Percentiles rank a stretch among this genome's conserved stretches.
These are phyloP conservation scores for Sus scrofa DNA, from an alignment of 2,113 vertebrate species.

Conservation along the genomic window T2T-Sscrofa CM000830.6:98588001-98588500, in stretches of 20 bases:
- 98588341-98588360: slow-evolving; percentile 8
- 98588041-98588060: slow-evolving; percentile 52
- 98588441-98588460: neutral
- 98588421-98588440: slow-evolving; percentile 17
- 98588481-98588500: neutral
- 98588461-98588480: slow-evolving; percentile 29
- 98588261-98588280: neutral
- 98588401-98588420: neutral
- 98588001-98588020: slow-evolving; percentile 69
- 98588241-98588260: slow-evolving; percentile 47
- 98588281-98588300: neutral
- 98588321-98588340: neutral
- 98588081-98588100: slow-evolving; percentile 39
- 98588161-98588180: neutral
- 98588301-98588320: neutral
- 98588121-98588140: slow-evolving; percentile 51
- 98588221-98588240: neutral
- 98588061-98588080: slow-evolving; percentile 37
- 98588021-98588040: slow-evolving; percentile 71
- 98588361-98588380: neutral
- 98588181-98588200: neutral
- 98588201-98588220: neutral
- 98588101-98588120: neutral
- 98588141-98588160: neutral
- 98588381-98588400: neutral